A percentile compares a stretch with the other conserved stretches of the same genome.
phyloP scores from a whole-genome alignment of 1,140 invertebrate species.

The Polyergus mexicanus region DNA sequence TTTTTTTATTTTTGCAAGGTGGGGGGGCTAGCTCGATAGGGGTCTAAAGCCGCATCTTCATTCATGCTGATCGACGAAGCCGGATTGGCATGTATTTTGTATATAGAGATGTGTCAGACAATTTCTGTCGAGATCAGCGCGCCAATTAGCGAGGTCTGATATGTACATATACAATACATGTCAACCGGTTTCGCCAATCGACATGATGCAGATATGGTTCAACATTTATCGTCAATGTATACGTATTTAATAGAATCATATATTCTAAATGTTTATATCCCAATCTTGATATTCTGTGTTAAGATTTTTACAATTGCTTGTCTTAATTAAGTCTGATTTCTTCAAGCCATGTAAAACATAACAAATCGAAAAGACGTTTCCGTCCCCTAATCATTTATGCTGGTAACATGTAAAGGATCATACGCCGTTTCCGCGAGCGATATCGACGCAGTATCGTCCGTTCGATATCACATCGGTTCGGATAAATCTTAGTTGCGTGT shows the following conservation, averaged over 20 bases:
- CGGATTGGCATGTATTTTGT: conserved; percentile 31
- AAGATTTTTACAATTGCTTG: neutral
- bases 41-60: conserved; percentile 25
- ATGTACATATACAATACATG: neutral
- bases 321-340: neutral
- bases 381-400: neutral
- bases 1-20: no score
- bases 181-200: neutral
- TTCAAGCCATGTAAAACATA: neutral
- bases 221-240: conserved; percentile 30
- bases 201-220: conserved; percentile 23
- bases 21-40: no score
- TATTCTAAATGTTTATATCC: neutral
- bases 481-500: conserved; percentile 1
- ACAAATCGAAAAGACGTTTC: neutral
- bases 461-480: conserved; percentile 10
- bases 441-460: neutral
- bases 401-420: neutral
- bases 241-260: neutral
- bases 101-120: conserved; percentile 38
- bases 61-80: conserved; percentile 27
- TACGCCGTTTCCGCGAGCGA: neutral
- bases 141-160: conserved; percentile 28
- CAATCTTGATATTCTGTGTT: neutral
- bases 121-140: conserved; percentile 24